phyloP scores from a whole-genome alignment of 2,113 vertebrate species.

The Channa maculata region DNA sequence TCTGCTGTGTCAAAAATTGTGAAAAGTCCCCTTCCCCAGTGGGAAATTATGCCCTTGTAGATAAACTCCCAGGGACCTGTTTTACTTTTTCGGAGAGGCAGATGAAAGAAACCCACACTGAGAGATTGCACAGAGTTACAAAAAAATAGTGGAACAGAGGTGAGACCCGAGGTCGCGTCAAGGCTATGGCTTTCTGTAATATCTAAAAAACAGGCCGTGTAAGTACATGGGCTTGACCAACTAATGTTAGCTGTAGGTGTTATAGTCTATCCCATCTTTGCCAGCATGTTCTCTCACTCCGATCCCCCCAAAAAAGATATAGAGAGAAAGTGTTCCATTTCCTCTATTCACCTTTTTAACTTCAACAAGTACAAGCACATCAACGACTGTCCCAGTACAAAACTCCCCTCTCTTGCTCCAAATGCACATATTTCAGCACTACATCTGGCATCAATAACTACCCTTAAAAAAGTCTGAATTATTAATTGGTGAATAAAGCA shows the following conservation, averaged over 20 bases:
- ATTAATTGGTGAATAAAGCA: too few relatives aligned
- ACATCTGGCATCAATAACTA: constrained; percentile 1
- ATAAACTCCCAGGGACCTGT: constrained; percentile 11
- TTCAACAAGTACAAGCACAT: not conserved
- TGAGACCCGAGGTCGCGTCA: constrained; percentile 3
- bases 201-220: not conserved
- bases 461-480: not conserved
- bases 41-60: constrained; percentile 12
- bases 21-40: constrained; percentile 1
- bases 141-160: constrained; percentile 32
- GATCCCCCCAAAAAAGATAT: constrained; percentile 7
- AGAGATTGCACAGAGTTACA: not conserved
- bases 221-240: constrained; percentile 29
- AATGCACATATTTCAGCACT: constrained; percentile 15
- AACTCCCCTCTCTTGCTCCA: not conserved
- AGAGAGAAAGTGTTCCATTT: constrained; percentile 21
- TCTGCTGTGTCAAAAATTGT: constrained; percentile 31
- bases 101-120: constrained; percentile 5
- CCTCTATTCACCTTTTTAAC: constrained; percentile 7
- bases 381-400: constrained; percentile 8
- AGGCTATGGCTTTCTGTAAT: constrained; percentile 1
- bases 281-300: constrained; percentile 7
- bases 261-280: constrained; percentile 24
- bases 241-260: constrained; percentile 53
- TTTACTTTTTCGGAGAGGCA: constrained; percentile 38